Percentiles rank a stretch among this genome's conserved stretches.
Conservation (phyloP, 2,888 invertebrate genomes). For the Odontothrips loti region DNA sequence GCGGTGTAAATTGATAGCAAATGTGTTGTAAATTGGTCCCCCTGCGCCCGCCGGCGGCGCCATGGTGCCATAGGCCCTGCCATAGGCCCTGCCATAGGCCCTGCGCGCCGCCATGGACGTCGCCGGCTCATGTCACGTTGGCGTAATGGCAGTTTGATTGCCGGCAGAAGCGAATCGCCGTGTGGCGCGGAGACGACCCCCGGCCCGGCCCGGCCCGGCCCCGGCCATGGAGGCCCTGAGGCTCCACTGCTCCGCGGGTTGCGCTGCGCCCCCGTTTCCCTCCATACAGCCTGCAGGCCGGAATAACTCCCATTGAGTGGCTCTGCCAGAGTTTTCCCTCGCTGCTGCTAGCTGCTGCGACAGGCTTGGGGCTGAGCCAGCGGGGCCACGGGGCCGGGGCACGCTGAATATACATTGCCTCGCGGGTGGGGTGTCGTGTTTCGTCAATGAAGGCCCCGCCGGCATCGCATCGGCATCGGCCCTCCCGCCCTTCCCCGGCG, state of each 20-base stretch:
- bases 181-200: background rate
- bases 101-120: too few relatives aligned
- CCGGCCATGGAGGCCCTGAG: too few relatives aligned
- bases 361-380: background rate
- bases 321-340: background rate
- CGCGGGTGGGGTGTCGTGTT: background rate
- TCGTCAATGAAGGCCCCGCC: too few relatives aligned
- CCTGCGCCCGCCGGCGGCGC: background rate
- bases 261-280: too few relatives aligned
- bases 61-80: background rate
- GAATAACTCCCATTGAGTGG: background rate
- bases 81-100: too few relatives aligned
- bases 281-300: too few relatives aligned
- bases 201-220: background rate
- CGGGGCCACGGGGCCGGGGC: background rate
- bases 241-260: too few relatives aligned
- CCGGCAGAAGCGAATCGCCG: background rate
- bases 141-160: conserved; percentile 24
- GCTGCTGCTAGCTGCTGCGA: background rate
- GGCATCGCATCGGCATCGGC: too few relatives aligned
- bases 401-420: background rate
- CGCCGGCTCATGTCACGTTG: background rate
- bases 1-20: background rate
- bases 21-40: conserved; percentile 13
- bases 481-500: too few relatives aligned